phyloP scores from a whole-genome alignment of 2,888 invertebrate genomes.

The Drosophila macrothrix region DNA sequence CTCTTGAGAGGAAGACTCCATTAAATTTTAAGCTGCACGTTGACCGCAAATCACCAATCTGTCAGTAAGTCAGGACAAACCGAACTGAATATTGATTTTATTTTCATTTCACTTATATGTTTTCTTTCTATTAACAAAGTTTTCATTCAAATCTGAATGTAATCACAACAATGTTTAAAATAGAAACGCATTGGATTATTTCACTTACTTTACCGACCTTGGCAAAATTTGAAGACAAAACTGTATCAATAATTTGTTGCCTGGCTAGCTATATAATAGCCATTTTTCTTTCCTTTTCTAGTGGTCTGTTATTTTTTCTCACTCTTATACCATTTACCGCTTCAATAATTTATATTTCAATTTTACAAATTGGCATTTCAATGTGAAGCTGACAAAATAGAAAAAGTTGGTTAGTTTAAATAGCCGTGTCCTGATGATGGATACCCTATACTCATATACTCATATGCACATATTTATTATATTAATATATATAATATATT shows the following conservation, averaged over 20 bases:
- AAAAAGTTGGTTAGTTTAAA: neutral
- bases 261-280: slow-evolving; percentile 1
- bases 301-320: neutral
- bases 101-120: neutral
- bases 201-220: neutral
- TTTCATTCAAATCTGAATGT: neutral
- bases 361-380: slow-evolving; percentile 63
- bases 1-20: neutral
- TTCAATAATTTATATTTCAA: slow-evolving; percentile 71
- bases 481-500: neutral
- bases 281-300: slow-evolving; percentile 6
- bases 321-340: slow-evolving; percentile 39
- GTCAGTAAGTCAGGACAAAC: neutral
- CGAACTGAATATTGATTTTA: neutral
- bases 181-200: neutral
- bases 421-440: neutral
- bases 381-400: slow-evolving; percentile 29
- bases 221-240: neutral
- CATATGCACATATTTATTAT: neutral
- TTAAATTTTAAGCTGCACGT: neutral
- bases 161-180: neutral
- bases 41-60: neutral
- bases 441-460: neutral
- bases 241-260: slow-evolving; percentile 29
- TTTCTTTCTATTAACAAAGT: neutral